phyloP scores from a whole-genome alignment of 1,140 invertebrate species.

The Scylla paramamosain region DNA sequence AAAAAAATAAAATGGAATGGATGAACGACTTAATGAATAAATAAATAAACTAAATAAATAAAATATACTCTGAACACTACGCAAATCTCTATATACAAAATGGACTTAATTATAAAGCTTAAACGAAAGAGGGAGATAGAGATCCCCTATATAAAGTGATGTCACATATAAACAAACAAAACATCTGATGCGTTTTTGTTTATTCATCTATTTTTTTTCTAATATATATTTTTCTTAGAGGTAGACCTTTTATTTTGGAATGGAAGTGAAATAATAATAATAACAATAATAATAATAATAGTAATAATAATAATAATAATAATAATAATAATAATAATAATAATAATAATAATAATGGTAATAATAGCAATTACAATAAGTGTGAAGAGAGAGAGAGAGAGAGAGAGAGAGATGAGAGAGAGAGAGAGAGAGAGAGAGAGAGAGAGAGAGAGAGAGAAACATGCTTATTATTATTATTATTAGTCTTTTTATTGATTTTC shows the following conservation, averaged over 20 bases:
- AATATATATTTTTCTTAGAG: not conserved
- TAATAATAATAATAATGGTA: conserved; percentile 8
- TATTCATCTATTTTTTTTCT: not conserved
- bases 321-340: conserved; percentile 15
- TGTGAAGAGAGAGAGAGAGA: not conserved
- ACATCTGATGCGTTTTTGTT: not conserved
- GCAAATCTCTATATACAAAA: too few species aligned
- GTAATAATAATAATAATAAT: not conserved
- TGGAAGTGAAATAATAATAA: not conserved
- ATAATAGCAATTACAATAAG: not conserved
- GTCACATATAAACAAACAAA: not conserved
- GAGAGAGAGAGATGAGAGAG: too few species aligned
- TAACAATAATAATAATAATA: not conserved
- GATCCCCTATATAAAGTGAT: not conserved
- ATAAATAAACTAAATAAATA: too few species aligned
- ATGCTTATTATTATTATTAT: conserved; percentile 25
- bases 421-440: too few species aligned
- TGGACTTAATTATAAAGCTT: too few species aligned
- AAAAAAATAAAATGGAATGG: too few species aligned
- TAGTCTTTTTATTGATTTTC: not conserved
- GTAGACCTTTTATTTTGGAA: not conserved
- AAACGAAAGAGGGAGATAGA: too few species aligned
- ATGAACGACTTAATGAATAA: too few species aligned
- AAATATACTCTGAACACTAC: too few species aligned
- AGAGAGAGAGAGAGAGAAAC: not conserved